A percentile compares a stretch with the other conserved stretches of the same genome.
Conservation (phyloP, 2,888 invertebrate genomes). For the Leptopilina drosophilae region DNA sequence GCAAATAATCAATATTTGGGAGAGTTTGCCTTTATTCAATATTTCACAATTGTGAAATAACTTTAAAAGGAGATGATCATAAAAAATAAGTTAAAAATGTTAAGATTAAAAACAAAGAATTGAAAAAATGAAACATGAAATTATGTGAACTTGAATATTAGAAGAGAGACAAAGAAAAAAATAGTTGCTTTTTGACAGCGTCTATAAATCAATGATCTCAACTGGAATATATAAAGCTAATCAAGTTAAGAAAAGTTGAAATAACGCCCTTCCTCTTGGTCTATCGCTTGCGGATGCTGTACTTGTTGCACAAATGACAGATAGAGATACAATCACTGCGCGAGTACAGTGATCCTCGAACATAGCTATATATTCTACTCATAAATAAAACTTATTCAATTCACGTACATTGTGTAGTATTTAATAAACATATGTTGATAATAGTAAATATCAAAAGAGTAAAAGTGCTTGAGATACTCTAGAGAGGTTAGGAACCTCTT, state of each 20-base stretch:
- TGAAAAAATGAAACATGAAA: too few relatives aligned
- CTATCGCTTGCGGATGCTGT: conserved; percentile 20
- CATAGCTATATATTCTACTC: conserved; percentile 11
- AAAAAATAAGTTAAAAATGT: too few relatives aligned
- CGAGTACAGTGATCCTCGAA: conserved; percentile 22
- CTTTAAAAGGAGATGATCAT: background rate
- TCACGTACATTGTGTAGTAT: conserved; percentile 10
- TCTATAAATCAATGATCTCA: background rate
- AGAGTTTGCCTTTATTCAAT: background rate
- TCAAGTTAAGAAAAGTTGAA: conserved; percentile 1
- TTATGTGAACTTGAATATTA: too few relatives aligned
- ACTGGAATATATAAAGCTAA: background rate
- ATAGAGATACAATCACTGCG: conserved; percentile 12
- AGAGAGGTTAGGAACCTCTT: conserved; percentile 32
- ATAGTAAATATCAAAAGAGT: conserved; percentile 12
- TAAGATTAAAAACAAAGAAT: background rate
- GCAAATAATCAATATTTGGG: conserved; percentile 12
- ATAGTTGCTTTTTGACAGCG: background rate
- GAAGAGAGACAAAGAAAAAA: background rate
- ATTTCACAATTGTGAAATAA: background rate
- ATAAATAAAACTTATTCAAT: conserved; percentile 17
- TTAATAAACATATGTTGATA: conserved; percentile 16
- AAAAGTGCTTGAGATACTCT: background rate
- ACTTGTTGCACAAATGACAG: conserved; percentile 36
- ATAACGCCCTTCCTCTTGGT: conserved; percentile 3